Percentiles rank a stretch among this genome's conserved stretches.
Evolutionary conservation across 2,113 vertebrate genomes (phyloP).

Genomic region (Carassius gibelio): DNA sequence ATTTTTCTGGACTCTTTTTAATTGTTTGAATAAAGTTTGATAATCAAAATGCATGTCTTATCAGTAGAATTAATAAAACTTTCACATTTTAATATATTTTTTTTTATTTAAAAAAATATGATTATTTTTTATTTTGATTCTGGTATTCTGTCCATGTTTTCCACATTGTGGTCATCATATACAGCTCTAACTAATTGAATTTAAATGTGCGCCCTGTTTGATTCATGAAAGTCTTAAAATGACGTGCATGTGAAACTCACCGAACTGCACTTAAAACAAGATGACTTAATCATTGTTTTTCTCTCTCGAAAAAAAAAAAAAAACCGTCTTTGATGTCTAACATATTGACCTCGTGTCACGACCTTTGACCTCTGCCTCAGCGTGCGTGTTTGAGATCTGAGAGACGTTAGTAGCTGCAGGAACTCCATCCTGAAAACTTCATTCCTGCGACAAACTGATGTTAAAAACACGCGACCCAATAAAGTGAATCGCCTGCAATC

Average conservation of each 20-base stretch:
- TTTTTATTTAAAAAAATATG: too few species aligned
- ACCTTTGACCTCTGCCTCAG: slow-evolving; percentile 15
- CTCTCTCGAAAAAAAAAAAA: neutral
- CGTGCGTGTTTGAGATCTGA: neutral
- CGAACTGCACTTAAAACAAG: neutral
- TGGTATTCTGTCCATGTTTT: neutral
- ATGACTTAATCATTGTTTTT: neutral
- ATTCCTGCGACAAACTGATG: neutral
- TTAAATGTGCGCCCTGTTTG: too few species aligned
- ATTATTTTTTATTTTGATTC: neutral
- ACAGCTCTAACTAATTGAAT: too few species aligned
- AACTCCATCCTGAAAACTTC: neutral
- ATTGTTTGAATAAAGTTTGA: too few species aligned
- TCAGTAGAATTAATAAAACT: too few species aligned
- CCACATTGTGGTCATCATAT: neutral
- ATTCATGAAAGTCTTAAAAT: too few species aligned
- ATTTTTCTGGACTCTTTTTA: too few species aligned
- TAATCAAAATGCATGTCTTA: too few species aligned
- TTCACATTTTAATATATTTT: too few species aligned
- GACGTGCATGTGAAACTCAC: neutral
- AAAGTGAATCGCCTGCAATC: neutral
- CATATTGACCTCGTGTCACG: neutral
- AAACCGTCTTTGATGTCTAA: neutral
- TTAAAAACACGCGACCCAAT: neutral
- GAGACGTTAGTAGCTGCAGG: slow-evolving; percentile 7